Base-by-base conservation (phyloP, 2,888 invertebrate species). In the Fissipunctia ypsillon region DNA sequence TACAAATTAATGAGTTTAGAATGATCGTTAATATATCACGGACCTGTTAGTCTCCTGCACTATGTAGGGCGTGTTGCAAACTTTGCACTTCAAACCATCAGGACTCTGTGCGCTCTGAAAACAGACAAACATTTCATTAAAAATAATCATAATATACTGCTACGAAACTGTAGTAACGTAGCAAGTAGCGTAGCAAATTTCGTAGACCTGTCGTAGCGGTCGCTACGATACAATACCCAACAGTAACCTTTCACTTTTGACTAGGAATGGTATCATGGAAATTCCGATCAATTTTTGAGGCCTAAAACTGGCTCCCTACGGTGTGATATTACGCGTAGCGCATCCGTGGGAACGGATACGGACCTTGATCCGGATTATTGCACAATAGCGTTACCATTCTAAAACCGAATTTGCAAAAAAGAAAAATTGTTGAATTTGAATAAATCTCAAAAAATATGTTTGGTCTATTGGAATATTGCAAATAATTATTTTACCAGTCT, bases 21-120 rank as follows among this genome's bases (percentile, higher is more conserved):
- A 54, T 16, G 19, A 10, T 28, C 3, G 9, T 56, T 31, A 0
- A 10, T 56, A 9, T 56, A 1, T 38, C 28, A 56, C 64, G 16
- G 77, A 97, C 96, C 97, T 97, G 87, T 97, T 98, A 2, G 97
- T 97, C 88, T 97, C 97, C 91, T 98, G 97, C 54, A 98, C 98
- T 87, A 98, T 97, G 93, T 98, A 98, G 2, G 97, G 97, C 63
- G 97, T 97, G 83, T 98, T 98, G 95, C 99, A 99, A 1, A 99
- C 98, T 93, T 98, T 98, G 94, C 98, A 98, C 72, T 97, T 97
- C 45, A 98, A 93, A 54, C 97, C 97, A 84, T 98, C 97, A 10
- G 97, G 97, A 79, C 97, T 97, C 14, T 97, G 96, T 16, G 97
- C 97, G 88, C 97, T 97, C 97, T 98, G 91, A 28, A 90, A 90